Base-by-base conservation (phyloP, 2,113 vertebrate species). In the Labrus mixtus region DNA sequence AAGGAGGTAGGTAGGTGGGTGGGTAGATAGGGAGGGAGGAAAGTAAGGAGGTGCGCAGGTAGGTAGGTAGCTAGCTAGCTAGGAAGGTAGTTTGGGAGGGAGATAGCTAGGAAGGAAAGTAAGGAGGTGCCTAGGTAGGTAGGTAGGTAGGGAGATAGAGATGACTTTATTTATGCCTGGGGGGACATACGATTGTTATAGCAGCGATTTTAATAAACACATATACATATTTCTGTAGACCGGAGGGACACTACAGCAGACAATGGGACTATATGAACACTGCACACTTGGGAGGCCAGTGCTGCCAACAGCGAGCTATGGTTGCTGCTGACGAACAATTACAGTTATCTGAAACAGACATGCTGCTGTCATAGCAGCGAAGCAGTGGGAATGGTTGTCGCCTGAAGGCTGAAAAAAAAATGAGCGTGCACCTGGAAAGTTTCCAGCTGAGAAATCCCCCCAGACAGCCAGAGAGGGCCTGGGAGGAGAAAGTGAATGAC, bases 371-470 rank as follows among this genome's bases (percentile, higher is more conserved):
- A 22, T 20, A 50, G 54, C 64, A 29, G 29, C 16, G 56, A 67
- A 51, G 61, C 68, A 61, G 12, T 25, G 56, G 60, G 43, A 15
- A 20, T n/a, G 48, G 75, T 45, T 73, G 58, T 48, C 53, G 57
- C 85, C 78, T 62, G 76, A 74, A 75, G 82, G 66, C 73, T 79
- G 66, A 66, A 77, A 51, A 66, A 77, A 51, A 83, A 69, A 73
- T 64, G 71, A 78, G 77, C 43, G 8, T 39, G 56, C 65, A 48
- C 46, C 62, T 85, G 82, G 87, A 78, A 66, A 39, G 84, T 61
- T 36, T 75, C 88, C 86, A 82, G 53, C 65, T 64, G 43, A 78
- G 87, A 81, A 89, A 81, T 79, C 85, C 73, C 85, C 73, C 73
- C 53, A 45, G 81, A 66, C 78, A 78, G 83, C 50, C 74, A 73